Base-by-base conservation (phyloP, 2,113 vertebrate species). In the Furnarius figulus region DNA sequence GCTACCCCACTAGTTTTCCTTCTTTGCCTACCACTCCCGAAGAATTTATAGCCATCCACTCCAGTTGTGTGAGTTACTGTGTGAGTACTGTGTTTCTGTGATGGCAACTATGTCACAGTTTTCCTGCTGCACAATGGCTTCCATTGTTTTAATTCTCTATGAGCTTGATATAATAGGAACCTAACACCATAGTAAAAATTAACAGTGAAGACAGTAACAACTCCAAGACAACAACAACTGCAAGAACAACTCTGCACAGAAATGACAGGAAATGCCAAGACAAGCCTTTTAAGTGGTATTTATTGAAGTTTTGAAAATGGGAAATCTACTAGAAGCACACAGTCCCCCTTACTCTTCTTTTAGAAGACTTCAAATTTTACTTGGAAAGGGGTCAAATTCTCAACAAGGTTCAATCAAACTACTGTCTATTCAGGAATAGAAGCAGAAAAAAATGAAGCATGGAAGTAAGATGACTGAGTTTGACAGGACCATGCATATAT, bases 401-500 rank as follows among this genome's bases (percentile, higher is more conserved):
- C 58, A 80, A 73, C 21, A 53, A 52, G 10, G 33, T 87, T 52
- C 27, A 56, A 47, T 23, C 14, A 79, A 90, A 79, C 23, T 37
- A 55, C 27, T 31, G 49, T 9, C 42, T 74, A 74, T 50, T 46
- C 39, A 77, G 44, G 19, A 83, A 66, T 22, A 92, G 58, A 79
- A 3, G 40, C 9, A 8, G 55, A 5, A 89, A 81, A 68, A 71
- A 56, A 62, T 7, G 0, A 4, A 35, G 18, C 44, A 9, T 52
- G 30, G 35, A 89, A 81, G 35, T 24, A 40, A 62, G 50, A 39
- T 0, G 1, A 63, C 14, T 16, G 52, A 91, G 52, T 52, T 42
- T 58, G 37, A 58, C 1, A 83, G 49, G 27, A 76, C 28, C 10
- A 12, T 50, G 73, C 13, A 42, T 14, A 44, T 0, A 0, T 30